Conservation (phyloP, 1,140 invertebrate species). For the Lerema accius region DNA sequence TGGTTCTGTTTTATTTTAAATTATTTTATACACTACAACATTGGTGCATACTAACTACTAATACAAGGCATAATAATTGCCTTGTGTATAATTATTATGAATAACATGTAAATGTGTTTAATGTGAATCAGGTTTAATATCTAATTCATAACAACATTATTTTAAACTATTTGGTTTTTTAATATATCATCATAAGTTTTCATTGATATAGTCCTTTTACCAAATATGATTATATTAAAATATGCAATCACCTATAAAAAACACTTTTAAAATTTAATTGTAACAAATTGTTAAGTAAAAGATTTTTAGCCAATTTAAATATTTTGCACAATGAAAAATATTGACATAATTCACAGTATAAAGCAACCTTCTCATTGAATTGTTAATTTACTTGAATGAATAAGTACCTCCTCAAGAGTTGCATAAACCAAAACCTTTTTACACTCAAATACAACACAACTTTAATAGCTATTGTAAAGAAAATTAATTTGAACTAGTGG, state of each 20-base stretch:
- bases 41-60: not conserved
- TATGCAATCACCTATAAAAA: no score
- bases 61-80: no score
- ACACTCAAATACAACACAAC: not conserved
- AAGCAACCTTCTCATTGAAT: slow-evolving; percentile 17
- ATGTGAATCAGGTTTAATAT: no score
- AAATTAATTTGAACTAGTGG: not conserved
- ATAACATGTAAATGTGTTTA: no score
- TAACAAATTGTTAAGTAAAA: no score
- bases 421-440: slow-evolving; percentile 3
- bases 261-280: no score
- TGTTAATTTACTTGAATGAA: slow-evolving; percentile 21
- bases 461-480: not conserved
- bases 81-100: not conserved
- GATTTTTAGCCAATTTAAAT: not conserved
- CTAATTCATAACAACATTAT: no score
- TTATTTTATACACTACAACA: not conserved
- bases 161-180: no score
- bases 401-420: slow-evolving; percentile 1
- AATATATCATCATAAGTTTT: no score
- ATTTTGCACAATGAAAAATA: slow-evolving; percentile 7
- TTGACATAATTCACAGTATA: slow-evolving; percentile 17
- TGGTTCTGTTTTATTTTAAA: no score
- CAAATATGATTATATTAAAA: no score
- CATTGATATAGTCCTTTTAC: no score